Evolutionary conservation across 2,888 invertebrate genomes (phyloP), one percentile per base, ranked within the genome.

Genomic region (Lasioglossum vierecki): DNA sequence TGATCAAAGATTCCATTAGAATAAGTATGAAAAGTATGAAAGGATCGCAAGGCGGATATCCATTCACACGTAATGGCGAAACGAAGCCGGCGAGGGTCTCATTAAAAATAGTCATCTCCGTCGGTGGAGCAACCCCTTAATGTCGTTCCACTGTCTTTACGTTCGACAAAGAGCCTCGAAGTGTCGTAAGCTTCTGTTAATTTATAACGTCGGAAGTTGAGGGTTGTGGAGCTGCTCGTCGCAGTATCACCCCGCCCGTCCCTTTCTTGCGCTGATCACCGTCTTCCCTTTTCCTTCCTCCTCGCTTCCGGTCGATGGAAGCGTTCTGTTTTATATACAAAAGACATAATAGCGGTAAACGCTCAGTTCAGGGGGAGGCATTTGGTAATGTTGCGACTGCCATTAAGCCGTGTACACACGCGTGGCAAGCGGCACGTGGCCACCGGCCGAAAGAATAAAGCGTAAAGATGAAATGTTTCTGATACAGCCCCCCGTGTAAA

Each of bases 111-210:
- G 76, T 89, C 66, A 81, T 75, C 77, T 66, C 66, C 75, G 82
- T 13, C 85, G 76, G 81, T 79, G 80, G 81, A 81, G 68, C 85
- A 75, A 71, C 80, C 81, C 60, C 73, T 77, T 76, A 80, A 88
- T 78, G 75, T 80, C 73, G 30, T 83, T 81, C 79, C 74, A 79
- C 70, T 81, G 74, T 87, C 84, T 80, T 84, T 86, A 70, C 66
- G 26, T 79, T 82, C 74, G 83, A 87, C 87, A 90, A 86, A 88
- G 89, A 81, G 78, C 63, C 79, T 18, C 66, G 63, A 87, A 92
- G 91, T 92, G 92, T 89, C 90, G 91, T 90, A 88, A 92, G 91
- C 90, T 91, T 84, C 90, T 91, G 85, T 92, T 92, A 93, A 93
- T 93, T 92, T 92, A 91, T 89, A 91, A 91, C 90, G 79, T 76